Base-by-base conservation (phyloP, 2,113 vertebrate species). In the Gasterosteus aculeatus region DNA sequence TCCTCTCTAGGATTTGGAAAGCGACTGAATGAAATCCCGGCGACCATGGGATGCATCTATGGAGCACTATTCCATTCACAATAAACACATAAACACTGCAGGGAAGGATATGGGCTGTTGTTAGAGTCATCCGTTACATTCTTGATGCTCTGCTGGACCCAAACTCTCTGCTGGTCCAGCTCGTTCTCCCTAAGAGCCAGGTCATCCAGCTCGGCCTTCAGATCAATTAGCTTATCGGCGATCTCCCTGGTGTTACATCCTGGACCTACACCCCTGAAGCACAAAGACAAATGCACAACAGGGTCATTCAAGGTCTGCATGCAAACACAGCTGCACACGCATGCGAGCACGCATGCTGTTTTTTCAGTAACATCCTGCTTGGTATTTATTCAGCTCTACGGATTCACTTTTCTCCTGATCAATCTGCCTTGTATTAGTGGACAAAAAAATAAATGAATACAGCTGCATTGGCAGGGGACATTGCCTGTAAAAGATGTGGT, bases 161-260 rank as follows among this genome's bases (percentile, higher is more conserved):
- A 98, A 90, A 98, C 95, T 87, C 95, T 96, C 93, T 99, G 97
- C 93, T 98, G 97, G 90, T 99, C 97, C 93, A 99, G 94, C 85
- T 99, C 98, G 44, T 95, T 94, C 22, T 99, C 98, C 72, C 96
- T 93, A 58, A 96, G 87, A 74, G 97, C 97, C 88, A 99, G 93
- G 56, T 98, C 96, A 67, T 98, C 96, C 3, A 99, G 95, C 92
- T 99, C 98, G 7, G 96, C 96, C 94, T 99, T 99, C 89, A 99
- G 94, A 78, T 98, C 97, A 0, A 98, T 98, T 66, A 99, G 93
- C 84, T 99, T 99, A 93, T 99, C 96, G 0, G 97, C 97, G 53
- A 99, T 99, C 85, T 99, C 98, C 46, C 98, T 93, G 0, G 98
- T 99, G 89, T 99, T 99, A 89, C 98, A 99, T 83, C 98, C 98